Conservation (phyloP, 2,888 invertebrate genomes). For the Athalia circularis region DNA sequence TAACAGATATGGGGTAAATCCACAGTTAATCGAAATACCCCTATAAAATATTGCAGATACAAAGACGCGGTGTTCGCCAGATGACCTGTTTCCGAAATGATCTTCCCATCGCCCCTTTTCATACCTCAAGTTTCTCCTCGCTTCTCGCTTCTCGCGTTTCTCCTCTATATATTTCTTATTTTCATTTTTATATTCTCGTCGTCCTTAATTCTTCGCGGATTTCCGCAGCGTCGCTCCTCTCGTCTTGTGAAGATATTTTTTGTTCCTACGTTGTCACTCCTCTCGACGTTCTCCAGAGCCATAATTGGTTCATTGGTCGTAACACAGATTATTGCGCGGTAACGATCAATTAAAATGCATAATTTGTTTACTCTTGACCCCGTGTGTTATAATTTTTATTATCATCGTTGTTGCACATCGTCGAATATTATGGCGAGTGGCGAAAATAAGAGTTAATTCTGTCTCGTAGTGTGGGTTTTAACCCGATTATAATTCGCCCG, state of each 20-base stretch:
- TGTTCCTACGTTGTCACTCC: conserved; percentile 24
- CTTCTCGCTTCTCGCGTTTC: background rate
- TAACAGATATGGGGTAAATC: conserved; percentile 39
- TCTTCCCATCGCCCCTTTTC: conserved; percentile 49
- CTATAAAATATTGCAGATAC: conserved; percentile 29
- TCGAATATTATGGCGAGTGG: background rate
- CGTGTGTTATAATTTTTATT: background rate
- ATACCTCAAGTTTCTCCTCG: conserved; percentile 44
- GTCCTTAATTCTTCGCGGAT: conserved; percentile 10
- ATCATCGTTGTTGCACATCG: conserved; percentile 33
- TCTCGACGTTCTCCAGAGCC: background rate
- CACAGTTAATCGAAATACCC: conserved; percentile 43
- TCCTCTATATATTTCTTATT: background rate
- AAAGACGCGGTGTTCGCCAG: conserved; percentile 24
- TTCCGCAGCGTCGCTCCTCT: conserved; percentile 15
- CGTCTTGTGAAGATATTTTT: conserved; percentile 40
- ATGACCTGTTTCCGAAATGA: conserved; percentile 33
- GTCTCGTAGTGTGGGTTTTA: background rate
- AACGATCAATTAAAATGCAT: conserved; percentile 41
- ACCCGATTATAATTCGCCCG: background rate
- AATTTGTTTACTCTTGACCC: conserved; percentile 34
- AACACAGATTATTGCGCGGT: conserved; percentile 35
- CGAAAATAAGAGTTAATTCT: conserved; percentile 7
- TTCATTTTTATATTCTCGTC: conserved; percentile 21
- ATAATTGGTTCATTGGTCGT: conserved; percentile 32